Percentiles rank a stretch among this genome's conserved stretches.
These are phyloP conservation scores for Macrosteles quadrilineatus DNA, from an alignment of 1,140 invertebrate species.

Conservation along the genomic window DNA sequence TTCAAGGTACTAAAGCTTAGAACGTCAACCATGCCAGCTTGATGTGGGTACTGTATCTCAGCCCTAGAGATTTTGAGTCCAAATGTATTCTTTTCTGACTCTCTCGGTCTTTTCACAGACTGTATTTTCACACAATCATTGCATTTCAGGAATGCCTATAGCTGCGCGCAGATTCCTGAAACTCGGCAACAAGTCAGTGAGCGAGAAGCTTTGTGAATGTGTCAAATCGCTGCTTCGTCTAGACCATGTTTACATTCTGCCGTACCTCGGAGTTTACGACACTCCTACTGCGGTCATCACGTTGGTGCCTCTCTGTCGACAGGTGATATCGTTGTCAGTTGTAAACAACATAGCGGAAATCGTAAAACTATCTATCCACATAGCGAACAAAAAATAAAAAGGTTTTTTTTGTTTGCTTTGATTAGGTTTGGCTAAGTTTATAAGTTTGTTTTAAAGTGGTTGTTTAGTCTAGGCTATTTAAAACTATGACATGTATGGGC, in stretches of 20 bases:
- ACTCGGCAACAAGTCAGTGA: background rate
- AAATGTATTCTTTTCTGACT: background rate
- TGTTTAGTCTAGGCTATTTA: no score
- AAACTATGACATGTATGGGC: no score
- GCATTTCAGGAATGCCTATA: background rate
- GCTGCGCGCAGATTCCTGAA: background rate
- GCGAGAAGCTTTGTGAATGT: background rate
- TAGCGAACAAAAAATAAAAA: no score
- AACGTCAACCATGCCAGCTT: background rate
- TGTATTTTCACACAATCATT: background rate
- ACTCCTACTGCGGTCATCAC: background rate
- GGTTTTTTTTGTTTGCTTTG: no score
- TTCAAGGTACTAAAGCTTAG: background rate
- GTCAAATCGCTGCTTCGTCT: background rate
- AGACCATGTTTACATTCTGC: background rate
- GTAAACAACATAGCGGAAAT: no score
- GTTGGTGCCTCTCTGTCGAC: background rate
- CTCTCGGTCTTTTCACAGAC: no score
- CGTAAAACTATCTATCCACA: no score
- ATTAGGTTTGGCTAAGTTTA: no score
- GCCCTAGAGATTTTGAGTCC: background rate
- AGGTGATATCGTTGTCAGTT: background rate
- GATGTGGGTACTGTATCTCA: background rate
- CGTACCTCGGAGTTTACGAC: slow-evolving; percentile 7
- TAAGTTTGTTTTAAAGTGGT: no score